Evolutionary conservation across 2,888 invertebrate genomes (phyloP).

Genomic region (Dryomyza anilis): DNA sequence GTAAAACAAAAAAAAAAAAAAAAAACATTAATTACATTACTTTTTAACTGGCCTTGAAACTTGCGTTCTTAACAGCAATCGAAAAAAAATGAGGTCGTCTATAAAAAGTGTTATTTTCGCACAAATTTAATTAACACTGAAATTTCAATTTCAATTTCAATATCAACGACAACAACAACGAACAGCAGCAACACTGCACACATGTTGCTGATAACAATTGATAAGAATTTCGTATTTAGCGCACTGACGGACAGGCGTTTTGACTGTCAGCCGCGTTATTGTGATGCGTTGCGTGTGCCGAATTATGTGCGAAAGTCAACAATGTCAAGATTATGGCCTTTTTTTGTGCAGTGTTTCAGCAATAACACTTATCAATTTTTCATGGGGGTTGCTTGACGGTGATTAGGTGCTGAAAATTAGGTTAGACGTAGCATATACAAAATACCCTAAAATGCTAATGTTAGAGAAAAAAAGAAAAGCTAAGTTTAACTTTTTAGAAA

Average conservation of each 20-base stretch:
- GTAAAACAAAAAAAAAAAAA: no score
- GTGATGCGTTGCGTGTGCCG: neutral
- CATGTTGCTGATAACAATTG: slow-evolving; percentile 4
- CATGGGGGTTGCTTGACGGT: neutral
- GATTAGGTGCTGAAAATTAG: neutral
- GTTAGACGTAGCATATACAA: no score
- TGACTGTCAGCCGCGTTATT: neutral
- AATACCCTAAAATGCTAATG: no score
- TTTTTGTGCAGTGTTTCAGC: no score
- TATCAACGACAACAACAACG: slow-evolving; percentile 15
- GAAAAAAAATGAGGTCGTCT: slow-evolving; percentile 1
- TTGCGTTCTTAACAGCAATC: neutral
- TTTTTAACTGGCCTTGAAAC: neutral
- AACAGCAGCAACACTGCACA: neutral
- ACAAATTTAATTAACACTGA: neutral
- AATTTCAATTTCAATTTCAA: no score
- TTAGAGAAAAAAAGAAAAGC: no score
- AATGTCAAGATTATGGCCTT: slow-evolving; percentile 23
- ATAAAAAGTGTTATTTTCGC: no score
- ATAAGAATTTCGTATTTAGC: slow-evolving; percentile 9
- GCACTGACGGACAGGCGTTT: neutral
- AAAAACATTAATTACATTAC: no score
- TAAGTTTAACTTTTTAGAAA: no score
- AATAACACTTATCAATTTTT: no score
- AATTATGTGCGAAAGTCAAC: neutral